Evolutionary conservation across 2,888 invertebrate species (phyloP).

Genomic region (Tromatobia lineatoria): DNA sequence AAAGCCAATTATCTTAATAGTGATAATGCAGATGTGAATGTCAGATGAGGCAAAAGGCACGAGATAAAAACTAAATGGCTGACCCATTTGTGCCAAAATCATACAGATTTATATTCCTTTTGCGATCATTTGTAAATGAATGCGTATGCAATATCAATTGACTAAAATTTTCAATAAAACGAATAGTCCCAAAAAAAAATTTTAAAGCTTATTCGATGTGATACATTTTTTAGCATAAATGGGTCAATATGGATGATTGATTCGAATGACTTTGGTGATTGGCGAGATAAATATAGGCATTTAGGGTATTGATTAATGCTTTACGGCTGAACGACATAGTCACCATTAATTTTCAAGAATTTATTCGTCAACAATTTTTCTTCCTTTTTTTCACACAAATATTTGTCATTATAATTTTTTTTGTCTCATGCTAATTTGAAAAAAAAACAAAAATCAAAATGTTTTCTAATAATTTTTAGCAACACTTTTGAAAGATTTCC

Average conservation of each 20-base stretch:
- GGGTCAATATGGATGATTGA: conserved; percentile 17
- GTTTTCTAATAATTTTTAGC: conserved; percentile 31
- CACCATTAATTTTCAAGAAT: conserved; percentile 58
- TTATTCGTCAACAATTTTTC: conserved; percentile 65
- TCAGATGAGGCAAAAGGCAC: conserved; percentile 64
- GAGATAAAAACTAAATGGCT: conserved; percentile 32
- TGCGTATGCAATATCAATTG: neutral
- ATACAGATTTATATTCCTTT: neutral
- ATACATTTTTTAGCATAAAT: conserved; percentile 3
- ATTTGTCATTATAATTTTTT: conserved; percentile 43
- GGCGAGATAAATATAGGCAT: conserved; percentile 33
- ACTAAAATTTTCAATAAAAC: neutral
- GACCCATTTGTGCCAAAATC: conserved; percentile 20
- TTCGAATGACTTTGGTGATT: conserved; percentile 28
- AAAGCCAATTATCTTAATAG: conserved; percentile 52
- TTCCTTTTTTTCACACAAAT: conserved; percentile 52
- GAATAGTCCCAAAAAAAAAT: neutral
- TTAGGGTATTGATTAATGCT: conserved; percentile 48
- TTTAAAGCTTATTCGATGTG: neutral
- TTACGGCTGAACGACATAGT: conserved; percentile 40
- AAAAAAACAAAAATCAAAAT: conserved; percentile 51
- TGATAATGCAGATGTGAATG: conserved; percentile 44
- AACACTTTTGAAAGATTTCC: conserved; percentile 43
- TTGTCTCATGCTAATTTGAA: conserved; percentile 63
- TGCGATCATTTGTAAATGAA: neutral